Evolutionary conservation across 2,113 vertebrate species (phyloP).

Genomic region (Hydrochoerus hydrochaeris): DNA sequence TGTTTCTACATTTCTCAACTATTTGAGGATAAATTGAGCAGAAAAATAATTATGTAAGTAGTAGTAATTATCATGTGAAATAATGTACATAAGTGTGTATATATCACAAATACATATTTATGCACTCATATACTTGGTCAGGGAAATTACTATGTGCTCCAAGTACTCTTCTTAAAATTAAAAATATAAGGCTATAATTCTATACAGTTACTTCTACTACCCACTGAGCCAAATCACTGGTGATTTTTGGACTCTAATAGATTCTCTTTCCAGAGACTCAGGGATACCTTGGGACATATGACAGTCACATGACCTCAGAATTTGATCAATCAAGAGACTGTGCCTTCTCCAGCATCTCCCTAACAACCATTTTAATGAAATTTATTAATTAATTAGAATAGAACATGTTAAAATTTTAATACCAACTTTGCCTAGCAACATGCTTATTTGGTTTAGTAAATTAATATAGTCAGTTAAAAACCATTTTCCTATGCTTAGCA

Average conservation of each 20-base stretch:
- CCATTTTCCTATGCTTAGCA: background rate
- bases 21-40: background rate
- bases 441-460: background rate
- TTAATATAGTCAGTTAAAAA: background rate
- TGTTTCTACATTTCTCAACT: background rate
- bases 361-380: background rate
- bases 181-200: background rate
- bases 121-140: background rate
- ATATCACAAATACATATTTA: background rate
- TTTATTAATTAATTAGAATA: background rate
- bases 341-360: background rate
- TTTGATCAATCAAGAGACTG: background rate
- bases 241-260: no score
- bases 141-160: background rate
- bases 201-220: background rate
- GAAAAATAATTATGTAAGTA: background rate
- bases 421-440: background rate
- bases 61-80: background rate
- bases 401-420: background rate
- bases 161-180: background rate
- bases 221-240: background rate
- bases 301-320: background rate
- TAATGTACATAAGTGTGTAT: background rate
- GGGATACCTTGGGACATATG: accelerated
- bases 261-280: background rate